Evolutionary conservation across 2,113 vertebrate genomes (phyloP).

Genomic region (Bufo bufo): DNA sequence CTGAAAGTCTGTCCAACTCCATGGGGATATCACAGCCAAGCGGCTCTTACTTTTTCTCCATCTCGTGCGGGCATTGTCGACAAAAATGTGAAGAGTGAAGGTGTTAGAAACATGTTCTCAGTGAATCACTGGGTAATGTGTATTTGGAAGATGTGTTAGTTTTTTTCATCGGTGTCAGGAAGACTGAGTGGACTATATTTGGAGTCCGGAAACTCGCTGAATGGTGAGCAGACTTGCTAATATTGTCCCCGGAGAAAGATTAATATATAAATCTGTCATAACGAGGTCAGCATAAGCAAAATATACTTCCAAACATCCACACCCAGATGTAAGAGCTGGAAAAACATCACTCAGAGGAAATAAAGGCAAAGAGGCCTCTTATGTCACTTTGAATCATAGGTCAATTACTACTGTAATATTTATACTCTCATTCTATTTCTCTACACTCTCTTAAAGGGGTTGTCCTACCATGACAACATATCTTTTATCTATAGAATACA

Average conservation of each 20-base stretch:
- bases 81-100: background rate
- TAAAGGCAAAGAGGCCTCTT: background rate
- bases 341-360: background rate
- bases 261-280: slow-evolving; percentile 39
- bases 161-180: slow-evolving; percentile 14
- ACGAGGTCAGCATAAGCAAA: slow-evolving; percentile 38
- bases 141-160: background rate
- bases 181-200: background rate
- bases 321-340: slow-evolving; percentile 3
- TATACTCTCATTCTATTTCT: background rate
- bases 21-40: background rate
- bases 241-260: slow-evolving; percentile 37
- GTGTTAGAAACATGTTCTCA: background rate
- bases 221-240: slow-evolving; percentile 25
- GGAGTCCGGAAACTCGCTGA: slow-evolving; percentile 29
- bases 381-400: background rate
- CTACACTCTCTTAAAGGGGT: background rate
- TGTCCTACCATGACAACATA: too few species aligned
- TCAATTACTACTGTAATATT: too few species aligned
- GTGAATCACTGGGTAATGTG: background rate
- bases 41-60: background rate
- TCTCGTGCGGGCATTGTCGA: background rate
- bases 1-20: background rate
- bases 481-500: too few species aligned
- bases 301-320: slow-evolving; percentile 34